Percentiles rank a stretch among this genome's conserved stretches.
Evolutionary conservation across 2,888 invertebrate genomes (phyloP).

Genomic region (Caenorhabditis sp.): DNA sequence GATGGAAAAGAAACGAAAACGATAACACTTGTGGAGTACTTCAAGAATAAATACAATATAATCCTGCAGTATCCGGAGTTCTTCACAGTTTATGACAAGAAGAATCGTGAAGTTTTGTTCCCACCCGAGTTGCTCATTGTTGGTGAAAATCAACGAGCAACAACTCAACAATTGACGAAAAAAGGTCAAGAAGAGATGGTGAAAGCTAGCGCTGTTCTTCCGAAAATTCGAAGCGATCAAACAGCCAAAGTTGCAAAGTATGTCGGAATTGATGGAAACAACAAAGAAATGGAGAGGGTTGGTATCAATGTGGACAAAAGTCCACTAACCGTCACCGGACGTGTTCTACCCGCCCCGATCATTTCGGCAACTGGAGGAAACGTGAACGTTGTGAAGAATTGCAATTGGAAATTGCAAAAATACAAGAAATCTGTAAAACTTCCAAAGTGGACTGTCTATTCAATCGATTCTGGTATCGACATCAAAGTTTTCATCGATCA

Average conservation of each 20-base stretch:
- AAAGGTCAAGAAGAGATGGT: background rate
- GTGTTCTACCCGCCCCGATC: background rate
- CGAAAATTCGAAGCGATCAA: background rate
- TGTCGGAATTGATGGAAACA: background rate
- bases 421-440: background rate
- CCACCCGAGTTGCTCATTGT: background rate
- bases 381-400: background rate
- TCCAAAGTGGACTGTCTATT: background rate
- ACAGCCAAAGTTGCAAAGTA: background rate
- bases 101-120: background rate
- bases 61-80: background rate
- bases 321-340: background rate
- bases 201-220: background rate
- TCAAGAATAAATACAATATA: background rate
- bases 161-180: background rate
- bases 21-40: background rate
- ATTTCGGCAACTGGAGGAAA: background rate
- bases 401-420: background rate
- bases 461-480: background rate
- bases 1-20: background rate
- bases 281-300: background rate
- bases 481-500: background rate
- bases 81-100: background rate
- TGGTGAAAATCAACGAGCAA: background rate
- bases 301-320: background rate